Base-by-base conservation (phyloP, 2,888 invertebrate genomes). In the Aquatica leii region DNA sequence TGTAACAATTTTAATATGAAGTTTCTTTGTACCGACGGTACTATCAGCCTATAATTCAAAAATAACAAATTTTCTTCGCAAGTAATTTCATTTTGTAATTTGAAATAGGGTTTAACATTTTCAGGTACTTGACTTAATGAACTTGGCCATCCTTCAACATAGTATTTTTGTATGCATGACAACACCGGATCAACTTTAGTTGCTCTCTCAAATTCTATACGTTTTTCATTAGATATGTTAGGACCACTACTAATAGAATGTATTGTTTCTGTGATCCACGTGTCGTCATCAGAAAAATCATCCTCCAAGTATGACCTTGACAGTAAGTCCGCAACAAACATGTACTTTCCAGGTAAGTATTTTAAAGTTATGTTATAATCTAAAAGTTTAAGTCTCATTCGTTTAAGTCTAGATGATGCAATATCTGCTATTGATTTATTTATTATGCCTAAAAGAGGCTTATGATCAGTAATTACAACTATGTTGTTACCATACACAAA, bases 401-500 rank as follows among this genome's bases (percentile, higher is more conserved):
- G 57, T 63, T 72, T 69, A 9, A 72, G 21, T 54, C 71, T 48
- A 9, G 52, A 37, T 15, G 66, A 54, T 14, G 41, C 49, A n/a
- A 57, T 56, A 12, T 65, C 48, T 17, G 35, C 46, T 14, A 66
- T 34, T 12, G 62, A 49, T 65, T 73, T 76, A 35, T 65, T 70
- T 41, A 74, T 70, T 53, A 69, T 58, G 11, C 49, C 14, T 15
- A 69, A 67, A 40, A 78, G 59, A 2, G 77, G 77, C 59, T 75
- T 74, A 54, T 78, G 79, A 64, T 75, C 66, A 2, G 66, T 68
- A 31, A 77, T 66, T 5, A 78, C 69, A 9, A 62, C 35, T 4
- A 76, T 56, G 50, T 62, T 59, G 51, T 66, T 62, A 1, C 75
- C 76, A 71, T 71, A 77, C 11, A 77, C 67, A 62, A 73, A 78